A percentile compares a stretch with the other conserved stretches of the same genome.
Conservation (phyloP, 2,797 vertebrate genomes). For the Schizothorax lantsangensis region DNA sequence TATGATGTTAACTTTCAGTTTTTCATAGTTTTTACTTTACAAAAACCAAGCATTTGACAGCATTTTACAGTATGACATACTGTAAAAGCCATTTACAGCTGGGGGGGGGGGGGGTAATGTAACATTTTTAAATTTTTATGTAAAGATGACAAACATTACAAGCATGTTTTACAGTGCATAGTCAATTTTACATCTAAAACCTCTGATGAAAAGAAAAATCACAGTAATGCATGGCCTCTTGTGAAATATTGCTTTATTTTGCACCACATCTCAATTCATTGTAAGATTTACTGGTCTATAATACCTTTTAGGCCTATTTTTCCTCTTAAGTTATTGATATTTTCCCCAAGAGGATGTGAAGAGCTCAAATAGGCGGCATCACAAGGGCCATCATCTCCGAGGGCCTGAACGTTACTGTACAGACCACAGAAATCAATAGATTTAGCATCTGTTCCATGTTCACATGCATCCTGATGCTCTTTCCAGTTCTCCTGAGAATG, state of each 20-base stretch:
- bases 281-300: slow-evolving; percentile 4
- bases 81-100: neutral
- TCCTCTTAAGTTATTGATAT: slow-evolving; percentile 42
- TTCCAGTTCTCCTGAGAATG: slow-evolving; percentile 25
- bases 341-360: slow-evolving; percentile 29
- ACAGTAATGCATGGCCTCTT: neutral
- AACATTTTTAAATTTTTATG: neutral
- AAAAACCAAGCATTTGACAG: neutral
- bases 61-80: neutral
- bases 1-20: neutral
- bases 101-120: neutral
- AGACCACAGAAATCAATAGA: slow-evolving; percentile 44
- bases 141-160: neutral
- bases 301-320: slow-evolving; percentile 25
- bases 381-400: slow-evolving; percentile 32
- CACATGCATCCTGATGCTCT: slow-evolving; percentile 33
- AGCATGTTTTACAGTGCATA: neutral
- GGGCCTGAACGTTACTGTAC: slow-evolving; percentile 23
- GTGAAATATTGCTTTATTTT: slow-evolving; percentile 17
- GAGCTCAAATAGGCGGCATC: slow-evolving; percentile 22
- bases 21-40: neutral
- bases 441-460: slow-evolving; percentile 50
- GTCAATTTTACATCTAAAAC: neutral
- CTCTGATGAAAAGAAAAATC: neutral
- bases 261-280: neutral